These are phyloP conservation scores for Sebastes hubbsi DNA, from an alignment of 2,797 vertebrate genomes.

Conservation along the genomic window DNA sequence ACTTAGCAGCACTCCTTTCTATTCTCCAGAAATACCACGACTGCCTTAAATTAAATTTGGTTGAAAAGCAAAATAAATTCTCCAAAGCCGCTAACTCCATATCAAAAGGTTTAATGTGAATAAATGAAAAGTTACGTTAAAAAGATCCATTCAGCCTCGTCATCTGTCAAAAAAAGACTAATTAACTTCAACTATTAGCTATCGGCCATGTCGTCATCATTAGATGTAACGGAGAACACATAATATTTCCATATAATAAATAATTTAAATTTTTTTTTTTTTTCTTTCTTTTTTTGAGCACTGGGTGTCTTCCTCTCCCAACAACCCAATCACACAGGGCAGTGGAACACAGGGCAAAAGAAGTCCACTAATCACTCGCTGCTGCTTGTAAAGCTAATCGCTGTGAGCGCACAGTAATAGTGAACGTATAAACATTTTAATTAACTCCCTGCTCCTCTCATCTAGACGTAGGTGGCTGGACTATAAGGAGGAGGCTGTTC, in stretches of 20 bases:
- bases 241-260: neutral
- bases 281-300: rapidly evolving
- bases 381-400: neutral
- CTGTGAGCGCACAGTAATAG: neutral
- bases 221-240: neutral
- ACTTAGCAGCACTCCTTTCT: neutral
- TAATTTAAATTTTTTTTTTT: neutral
- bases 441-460: neutral
- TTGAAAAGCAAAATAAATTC: neutral
- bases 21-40: neutral
- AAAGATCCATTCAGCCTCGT: neutral
- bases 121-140: neutral
- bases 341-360: neutral
- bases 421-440: neutral
- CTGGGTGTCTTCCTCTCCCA: neutral
- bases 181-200: neutral
- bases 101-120: neutral
- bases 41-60: neutral
- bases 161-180: neutral
- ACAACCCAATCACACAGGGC: neutral
- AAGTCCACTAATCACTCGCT: neutral
- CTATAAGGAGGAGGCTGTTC: neutral
- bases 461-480: neutral
- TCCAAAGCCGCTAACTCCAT: neutral
- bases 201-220: too few relatives aligned